Percentiles rank a stretch among this genome's conserved stretches.
phyloP scores from a whole-genome alignment of 2,113 vertebrate species.

The Siniperca knerii region DNA sequence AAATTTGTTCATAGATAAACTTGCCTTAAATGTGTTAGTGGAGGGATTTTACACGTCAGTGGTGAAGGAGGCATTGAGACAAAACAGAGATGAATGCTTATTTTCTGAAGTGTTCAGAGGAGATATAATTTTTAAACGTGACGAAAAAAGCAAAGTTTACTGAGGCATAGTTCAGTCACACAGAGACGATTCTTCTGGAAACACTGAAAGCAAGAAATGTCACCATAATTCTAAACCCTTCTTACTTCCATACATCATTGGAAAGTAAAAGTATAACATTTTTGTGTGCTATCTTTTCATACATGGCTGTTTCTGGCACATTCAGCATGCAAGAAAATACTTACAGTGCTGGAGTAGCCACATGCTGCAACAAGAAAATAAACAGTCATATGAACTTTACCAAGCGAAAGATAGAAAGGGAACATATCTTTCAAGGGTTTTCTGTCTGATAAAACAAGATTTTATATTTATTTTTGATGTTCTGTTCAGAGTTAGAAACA shows the following conservation, averaged over 20 bases:
- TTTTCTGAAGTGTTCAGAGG: constrained; percentile 26
- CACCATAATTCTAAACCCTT: neutral
- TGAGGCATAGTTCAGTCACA: constrained; percentile 1
- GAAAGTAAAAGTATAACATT: constrained; percentile 16
- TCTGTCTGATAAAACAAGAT: constrained; percentile 38
- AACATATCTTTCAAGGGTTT: constrained; percentile 33
- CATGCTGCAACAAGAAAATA: neutral
- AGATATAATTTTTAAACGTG: neutral
- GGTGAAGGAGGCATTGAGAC: constrained; percentile 2
- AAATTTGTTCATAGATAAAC: constrained; percentile 27
- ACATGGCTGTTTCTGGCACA: neutral
- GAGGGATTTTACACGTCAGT: constrained; percentile 29
- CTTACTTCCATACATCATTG: neutral
- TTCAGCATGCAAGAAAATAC: neutral
- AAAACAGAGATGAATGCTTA: neutral
- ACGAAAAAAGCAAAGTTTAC: neutral
- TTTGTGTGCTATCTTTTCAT: neutral
- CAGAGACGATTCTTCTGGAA: neutral
- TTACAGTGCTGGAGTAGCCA: neutral
- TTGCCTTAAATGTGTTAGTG: neutral
- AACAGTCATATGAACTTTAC: constrained; percentile 23
- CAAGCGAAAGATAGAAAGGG: neutral
- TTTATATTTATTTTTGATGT: constrained; percentile 39
- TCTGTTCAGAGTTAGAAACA: constrained; percentile 33
- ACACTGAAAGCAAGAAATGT: neutral